Evolutionary conservation across 2,888 invertebrate genomes (phyloP).

Genomic region (Sicus ferrugineus): DNA sequence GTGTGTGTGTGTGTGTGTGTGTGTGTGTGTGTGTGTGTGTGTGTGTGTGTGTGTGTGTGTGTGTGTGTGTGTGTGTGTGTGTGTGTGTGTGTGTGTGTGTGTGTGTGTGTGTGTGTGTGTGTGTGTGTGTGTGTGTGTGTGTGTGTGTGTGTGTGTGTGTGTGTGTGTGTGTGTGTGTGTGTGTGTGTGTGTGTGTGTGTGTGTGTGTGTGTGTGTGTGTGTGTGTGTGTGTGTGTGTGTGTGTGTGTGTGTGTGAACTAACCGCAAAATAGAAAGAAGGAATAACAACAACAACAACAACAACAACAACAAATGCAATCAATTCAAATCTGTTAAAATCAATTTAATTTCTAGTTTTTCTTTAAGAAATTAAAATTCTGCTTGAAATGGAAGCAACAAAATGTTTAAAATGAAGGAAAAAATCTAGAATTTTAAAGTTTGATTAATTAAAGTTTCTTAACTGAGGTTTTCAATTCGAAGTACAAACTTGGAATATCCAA

Average conservation of each 20-base stretch:
- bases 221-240: neutral
- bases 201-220: constrained; percentile 36
- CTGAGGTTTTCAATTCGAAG: too few species aligned
- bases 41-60: constrained; percentile 36
- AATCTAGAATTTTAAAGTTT: too few species aligned
- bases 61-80: constrained; percentile 34
- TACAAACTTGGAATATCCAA: too few species aligned
- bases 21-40: constrained; percentile 22
- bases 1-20: constrained; percentile 38
- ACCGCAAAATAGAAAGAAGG: neutral
- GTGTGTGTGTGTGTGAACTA: neutral
- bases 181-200: constrained; percentile 32
- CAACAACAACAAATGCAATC: too few species aligned
- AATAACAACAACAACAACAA: neutral
- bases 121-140: constrained; percentile 13
- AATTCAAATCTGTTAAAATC: too few species aligned
- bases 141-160: constrained; percentile 37
- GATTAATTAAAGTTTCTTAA: too few species aligned
- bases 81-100: constrained; percentile 22
- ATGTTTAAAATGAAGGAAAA: too few species aligned
- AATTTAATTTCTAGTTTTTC: too few species aligned
- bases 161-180: constrained; percentile 32
- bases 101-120: constrained; percentile 38
- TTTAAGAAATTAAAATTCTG: too few species aligned
- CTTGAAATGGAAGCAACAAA: too few species aligned